Base-by-base conservation (phyloP, 2,797 vertebrate species). In the Gymnopithys bicolor region DNA sequence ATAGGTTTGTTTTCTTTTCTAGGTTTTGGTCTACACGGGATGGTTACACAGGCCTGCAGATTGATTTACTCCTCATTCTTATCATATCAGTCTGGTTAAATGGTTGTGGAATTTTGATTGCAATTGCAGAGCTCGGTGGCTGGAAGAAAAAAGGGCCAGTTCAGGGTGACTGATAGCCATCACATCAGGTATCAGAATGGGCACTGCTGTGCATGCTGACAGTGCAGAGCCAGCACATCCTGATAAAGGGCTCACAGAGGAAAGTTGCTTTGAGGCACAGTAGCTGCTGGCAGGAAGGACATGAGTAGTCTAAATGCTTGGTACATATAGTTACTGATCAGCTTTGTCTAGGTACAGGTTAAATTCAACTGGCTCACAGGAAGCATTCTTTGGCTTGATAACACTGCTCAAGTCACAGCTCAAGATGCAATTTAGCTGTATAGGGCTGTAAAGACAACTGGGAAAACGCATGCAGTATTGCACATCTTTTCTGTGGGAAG, bases 71-170 rank as follows among this genome's bases (percentile, higher is more conserved):
- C 21, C 30, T 59, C 70, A 25, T 66, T 85, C 8, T n/a, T 78
- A 13, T 16, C 6, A 5, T 27, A 33, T 68, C 56, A 59, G 43
- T 41, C 4, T 22, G 70, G 21, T 67, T 73, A 77, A 87, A 58
- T 1, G 2, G 14, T 28, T 52, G 49, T 39, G 71, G 49, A 80
- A 41, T 81, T 87, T 43, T 13, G 45, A 35, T 13, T 62, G 23
- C 15, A 66, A 28, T 71, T 52, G 43, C 22, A 52, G 33, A 41
- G 21, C 33, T 70, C 5, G 1, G 28, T 28, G 58, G 6, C 35
- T 56, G 41, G 48, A 76, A 87, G 2, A 4, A 78, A 41, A 33
- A 4, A 0, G 19, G 0, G 1, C 11, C 17, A 11, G 9, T 37
- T 74, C 13, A 33, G 19, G 22, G 27, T 93, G 62, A 52, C 46